phyloP scores from a whole-genome alignment of 2,888 invertebrate species.

The Hemithea aestivaria region DNA sequence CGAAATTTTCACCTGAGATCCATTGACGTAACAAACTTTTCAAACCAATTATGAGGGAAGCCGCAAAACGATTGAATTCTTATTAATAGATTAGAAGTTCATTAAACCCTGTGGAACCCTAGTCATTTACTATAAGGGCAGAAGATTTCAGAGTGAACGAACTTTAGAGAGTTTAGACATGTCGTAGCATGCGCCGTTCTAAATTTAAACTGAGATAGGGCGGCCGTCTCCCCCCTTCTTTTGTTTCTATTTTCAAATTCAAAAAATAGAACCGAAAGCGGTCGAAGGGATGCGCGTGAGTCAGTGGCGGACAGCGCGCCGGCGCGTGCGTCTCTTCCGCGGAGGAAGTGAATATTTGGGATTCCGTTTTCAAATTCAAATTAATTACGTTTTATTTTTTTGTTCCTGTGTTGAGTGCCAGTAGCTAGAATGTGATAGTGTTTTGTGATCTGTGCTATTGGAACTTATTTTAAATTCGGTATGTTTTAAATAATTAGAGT shows the following conservation, averaged over 20 bases:
- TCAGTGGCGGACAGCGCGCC: conserved; percentile 68
- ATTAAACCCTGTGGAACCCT: conserved; percentile 20
- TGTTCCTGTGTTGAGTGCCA: conserved; percentile 32
- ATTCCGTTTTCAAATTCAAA: conserved; percentile 30
- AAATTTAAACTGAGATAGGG: conserved; percentile 61
- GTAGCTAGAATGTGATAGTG: conserved; percentile 16
- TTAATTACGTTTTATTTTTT: conserved; percentile 30
- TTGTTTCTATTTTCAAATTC: conserved; percentile 76
- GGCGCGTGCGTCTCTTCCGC: conserved; percentile 58
- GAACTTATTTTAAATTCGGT: too few species aligned
- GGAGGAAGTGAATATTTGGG: conserved; percentile 35
- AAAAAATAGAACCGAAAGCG: conserved; percentile 70
- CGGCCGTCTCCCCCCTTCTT: conserved; percentile 73
- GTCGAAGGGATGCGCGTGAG: conserved; percentile 67
- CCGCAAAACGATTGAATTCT: conserved; percentile 10
- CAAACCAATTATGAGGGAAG: conserved; percentile 1
- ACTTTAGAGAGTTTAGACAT: conserved; percentile 42
- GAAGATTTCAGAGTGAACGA: conserved; percentile 67
- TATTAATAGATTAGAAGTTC: conserved; percentile 17
- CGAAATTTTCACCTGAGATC: too few species aligned
- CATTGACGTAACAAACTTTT: too few species aligned
- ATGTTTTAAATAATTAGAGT: too few species aligned
- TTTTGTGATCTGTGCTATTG: too few species aligned
- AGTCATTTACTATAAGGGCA: conserved; percentile 24
- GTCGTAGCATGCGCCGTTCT: conserved; percentile 59